These are phyloP conservation scores for Chromoteleia sp. DNA, from an alignment of 2,888 invertebrate genomes.

Conservation along the genomic window DNA sequence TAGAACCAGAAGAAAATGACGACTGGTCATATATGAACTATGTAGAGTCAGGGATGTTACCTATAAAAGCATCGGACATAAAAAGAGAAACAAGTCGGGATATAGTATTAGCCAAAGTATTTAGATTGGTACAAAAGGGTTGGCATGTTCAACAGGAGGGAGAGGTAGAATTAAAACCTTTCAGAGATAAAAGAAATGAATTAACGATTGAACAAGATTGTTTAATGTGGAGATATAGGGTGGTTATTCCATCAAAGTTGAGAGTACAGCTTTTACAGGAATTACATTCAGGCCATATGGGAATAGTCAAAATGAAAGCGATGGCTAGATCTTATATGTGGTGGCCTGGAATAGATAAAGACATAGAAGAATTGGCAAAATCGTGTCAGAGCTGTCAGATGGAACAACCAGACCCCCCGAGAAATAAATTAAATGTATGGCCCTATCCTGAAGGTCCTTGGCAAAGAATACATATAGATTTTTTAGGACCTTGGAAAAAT, in stretches of 20 bases:
- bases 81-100: constrained; percentile 11
- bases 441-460: constrained; percentile 12
- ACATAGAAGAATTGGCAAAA: constrained; percentile 44
- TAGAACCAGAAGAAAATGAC: not conserved
- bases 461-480: constrained; percentile 57
- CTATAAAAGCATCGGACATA: not conserved
- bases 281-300: constrained; percentile 72
- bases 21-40: not conserved
- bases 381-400: constrained; percentile 59
- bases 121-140: not conserved
- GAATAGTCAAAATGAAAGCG: constrained; percentile 73
- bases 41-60: not conserved
- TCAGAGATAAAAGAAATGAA: not conserved
- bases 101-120: not conserved
- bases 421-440: constrained; percentile 52
- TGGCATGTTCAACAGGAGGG: not conserved
- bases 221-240: constrained; percentile 13
- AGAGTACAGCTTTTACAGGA: constrained; percentile 65
- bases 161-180: not conserved
- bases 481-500: constrained; percentile 60
- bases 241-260: not conserved
- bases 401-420: constrained; percentile 53
- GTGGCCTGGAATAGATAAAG: constrained; percentile 71
- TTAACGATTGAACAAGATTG: not conserved
- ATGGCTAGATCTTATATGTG: constrained; percentile 72